Evolutionary conservation across 2,113 vertebrate genomes (phyloP).

Genomic region (Passerina amoena): DNA sequence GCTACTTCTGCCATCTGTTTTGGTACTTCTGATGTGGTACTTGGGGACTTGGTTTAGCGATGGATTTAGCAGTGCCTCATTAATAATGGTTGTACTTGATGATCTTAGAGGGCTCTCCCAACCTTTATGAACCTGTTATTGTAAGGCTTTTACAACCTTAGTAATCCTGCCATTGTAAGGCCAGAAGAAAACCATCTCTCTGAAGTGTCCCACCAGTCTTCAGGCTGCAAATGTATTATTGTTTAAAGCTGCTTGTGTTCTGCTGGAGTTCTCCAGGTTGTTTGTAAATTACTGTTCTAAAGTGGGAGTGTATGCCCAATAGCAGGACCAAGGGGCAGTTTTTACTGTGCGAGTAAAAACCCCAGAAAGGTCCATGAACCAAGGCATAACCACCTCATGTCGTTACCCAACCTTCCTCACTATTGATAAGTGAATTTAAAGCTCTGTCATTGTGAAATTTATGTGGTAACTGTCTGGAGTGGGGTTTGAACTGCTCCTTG

Average conservation of each 20-base stretch:
- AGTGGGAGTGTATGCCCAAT: accelerated
- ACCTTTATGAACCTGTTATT: background rate
- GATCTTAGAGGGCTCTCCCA: background rate
- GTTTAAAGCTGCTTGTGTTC: background rate
- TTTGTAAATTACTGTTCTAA: background rate
- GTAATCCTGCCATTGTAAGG: background rate
- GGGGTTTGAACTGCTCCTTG: too few relatives aligned
- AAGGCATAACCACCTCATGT: accelerated
- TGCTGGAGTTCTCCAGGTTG: background rate
- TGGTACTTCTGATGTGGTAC: background rate
- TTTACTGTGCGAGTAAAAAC: background rate
- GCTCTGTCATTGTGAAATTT: too few relatives aligned
- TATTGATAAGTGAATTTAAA: too few relatives aligned
- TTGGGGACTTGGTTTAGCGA: background rate
- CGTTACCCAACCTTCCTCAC: accelerated
- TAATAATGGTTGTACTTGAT: background rate
- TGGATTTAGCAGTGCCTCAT: background rate
- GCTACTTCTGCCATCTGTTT: background rate
- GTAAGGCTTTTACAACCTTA: background rate
- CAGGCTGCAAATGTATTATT: background rate
- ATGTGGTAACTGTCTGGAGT: too few relatives aligned
- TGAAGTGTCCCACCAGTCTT: background rate
- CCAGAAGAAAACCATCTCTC: background rate
- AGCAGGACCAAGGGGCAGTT: accelerated
- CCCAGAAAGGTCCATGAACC: background rate